These are phyloP conservation scores for Apocrypta bakeri DNA, from an alignment of 1,140 invertebrate species.

Conservation along the genomic window DNA sequence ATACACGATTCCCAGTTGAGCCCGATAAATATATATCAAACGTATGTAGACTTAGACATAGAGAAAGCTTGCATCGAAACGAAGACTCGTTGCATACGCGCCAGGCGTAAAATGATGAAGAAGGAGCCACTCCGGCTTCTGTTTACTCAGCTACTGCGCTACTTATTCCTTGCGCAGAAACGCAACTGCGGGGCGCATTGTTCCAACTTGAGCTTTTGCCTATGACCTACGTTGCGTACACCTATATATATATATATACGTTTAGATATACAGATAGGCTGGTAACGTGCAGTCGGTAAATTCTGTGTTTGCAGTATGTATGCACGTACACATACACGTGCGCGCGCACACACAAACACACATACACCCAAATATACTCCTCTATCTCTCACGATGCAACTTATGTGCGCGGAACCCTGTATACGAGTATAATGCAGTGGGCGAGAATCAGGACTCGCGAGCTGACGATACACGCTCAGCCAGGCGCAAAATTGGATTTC, in stretches of 20 bases:
- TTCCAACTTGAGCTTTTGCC: slow-evolving; percentile 38
- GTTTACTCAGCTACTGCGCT: slow-evolving; percentile 12
- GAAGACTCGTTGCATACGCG: slow-evolving; percentile 24
- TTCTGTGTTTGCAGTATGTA: no score
- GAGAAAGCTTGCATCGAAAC: not conserved
- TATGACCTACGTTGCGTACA: not conserved
- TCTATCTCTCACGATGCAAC: not conserved
- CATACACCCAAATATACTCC: not conserved
- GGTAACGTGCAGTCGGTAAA: no score
- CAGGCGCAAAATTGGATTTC: slow-evolving; percentile 64
- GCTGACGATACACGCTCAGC: slow-evolving; percentile 49
- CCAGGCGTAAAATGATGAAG: slow-evolving; percentile 43
- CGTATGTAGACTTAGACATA: not conserved
- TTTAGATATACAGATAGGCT: not conserved
- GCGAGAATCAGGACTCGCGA: slow-evolving; percentile 51
- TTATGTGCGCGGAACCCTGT: slow-evolving; percentile 5
- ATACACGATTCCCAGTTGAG: slow-evolving; percentile 21
- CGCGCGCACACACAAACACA: not conserved
- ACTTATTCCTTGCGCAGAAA: slow-evolving; percentile 4
- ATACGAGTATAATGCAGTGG: slow-evolving; percentile 41
- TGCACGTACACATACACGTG: not conserved
- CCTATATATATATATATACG: slow-evolving; percentile 7
- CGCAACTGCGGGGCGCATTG: slow-evolving; percentile 29
- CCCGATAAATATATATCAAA: not conserved
- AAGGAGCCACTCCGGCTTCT: slow-evolving; percentile 8